phyloP scores from a whole-genome alignment of 2,113 vertebrate genomes.

The Phycodurus eques region DNA sequence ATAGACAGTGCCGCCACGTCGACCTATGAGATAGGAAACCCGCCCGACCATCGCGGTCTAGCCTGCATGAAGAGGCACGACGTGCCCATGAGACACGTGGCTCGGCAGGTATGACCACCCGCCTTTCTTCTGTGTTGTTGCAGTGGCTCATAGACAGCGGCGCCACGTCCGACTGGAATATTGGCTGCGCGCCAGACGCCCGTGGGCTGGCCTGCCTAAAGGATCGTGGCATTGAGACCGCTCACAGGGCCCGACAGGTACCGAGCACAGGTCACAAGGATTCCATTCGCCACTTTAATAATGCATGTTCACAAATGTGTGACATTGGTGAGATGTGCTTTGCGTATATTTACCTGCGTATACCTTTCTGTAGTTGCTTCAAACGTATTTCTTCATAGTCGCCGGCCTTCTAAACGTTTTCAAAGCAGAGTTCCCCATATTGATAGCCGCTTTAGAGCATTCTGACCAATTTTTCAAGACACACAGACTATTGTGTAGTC shows the following conservation, averaged over 20 bases:
- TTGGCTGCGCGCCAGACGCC: slow-evolving; percentile 85
- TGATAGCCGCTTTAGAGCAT: too few relatives aligned
- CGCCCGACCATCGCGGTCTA: slow-evolving; percentile 91
- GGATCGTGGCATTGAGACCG: slow-evolving; percentile 86
- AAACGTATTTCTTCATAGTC: too few relatives aligned
- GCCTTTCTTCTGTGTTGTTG: slow-evolving; percentile 85
- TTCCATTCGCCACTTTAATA: slow-evolving; percentile 1
- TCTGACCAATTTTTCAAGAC: too few relatives aligned
- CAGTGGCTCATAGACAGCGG: slow-evolving; percentile 98
- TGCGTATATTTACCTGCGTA: background rate
- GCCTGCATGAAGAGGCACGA: slow-evolving; percentile 90
- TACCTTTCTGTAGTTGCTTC: too few relatives aligned
- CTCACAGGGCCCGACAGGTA: slow-evolving; percentile 96
- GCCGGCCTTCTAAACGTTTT: too few relatives aligned
- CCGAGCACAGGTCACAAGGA: slow-evolving; percentile 52
- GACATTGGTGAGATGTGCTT: background rate
- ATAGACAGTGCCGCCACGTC: slow-evolving; percentile 99
- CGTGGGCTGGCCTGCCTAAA: slow-evolving; percentile 89
- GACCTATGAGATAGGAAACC: slow-evolving; percentile 91
- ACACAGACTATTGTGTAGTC: too few relatives aligned
- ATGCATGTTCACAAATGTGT: too few relatives aligned
- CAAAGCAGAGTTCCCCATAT: too few relatives aligned
- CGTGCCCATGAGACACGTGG: slow-evolving; percentile 85
- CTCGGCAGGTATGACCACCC: slow-evolving; percentile 88
- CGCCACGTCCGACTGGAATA: slow-evolving; percentile 94